Conservation (phyloP, 2,797 vertebrate species). For the Apodemus agrarius region DNA sequence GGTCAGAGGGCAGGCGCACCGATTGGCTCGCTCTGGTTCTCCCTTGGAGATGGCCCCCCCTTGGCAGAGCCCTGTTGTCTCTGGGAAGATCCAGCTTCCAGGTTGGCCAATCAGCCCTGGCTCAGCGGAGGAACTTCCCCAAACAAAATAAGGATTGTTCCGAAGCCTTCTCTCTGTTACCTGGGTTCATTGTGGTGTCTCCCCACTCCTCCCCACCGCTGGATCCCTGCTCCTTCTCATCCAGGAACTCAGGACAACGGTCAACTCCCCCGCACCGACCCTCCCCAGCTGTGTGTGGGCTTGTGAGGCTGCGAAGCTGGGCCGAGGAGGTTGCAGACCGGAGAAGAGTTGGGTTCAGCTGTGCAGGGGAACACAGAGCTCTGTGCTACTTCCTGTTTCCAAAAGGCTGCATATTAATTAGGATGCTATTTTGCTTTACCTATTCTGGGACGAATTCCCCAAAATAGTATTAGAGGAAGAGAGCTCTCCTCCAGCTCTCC, state of each 20-base stretch:
- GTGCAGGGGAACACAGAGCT: background rate
- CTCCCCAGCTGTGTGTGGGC: background rate
- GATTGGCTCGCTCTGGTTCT: fast-evolving
- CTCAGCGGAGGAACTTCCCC: background rate
- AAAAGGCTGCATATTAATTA: background rate
- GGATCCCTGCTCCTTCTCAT: background rate
- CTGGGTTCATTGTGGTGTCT: background rate
- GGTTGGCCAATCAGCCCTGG: background rate
- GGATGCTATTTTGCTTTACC: background rate
- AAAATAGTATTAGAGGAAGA: background rate
- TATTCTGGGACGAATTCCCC: background rate
- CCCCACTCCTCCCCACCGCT: background rate
- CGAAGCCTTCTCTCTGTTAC: background rate
- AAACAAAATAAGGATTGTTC: background rate
- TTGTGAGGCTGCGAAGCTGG: background rate
- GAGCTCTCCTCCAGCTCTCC: background rate
- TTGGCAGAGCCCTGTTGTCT: background rate
- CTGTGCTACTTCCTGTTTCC: constrained; percentile 9
- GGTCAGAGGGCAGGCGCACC: no score
- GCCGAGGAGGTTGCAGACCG: background rate
- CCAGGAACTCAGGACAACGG: background rate
- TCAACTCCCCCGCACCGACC: background rate
- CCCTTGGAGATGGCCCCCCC: background rate
- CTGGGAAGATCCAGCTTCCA: background rate
- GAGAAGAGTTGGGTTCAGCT: background rate